These are phyloP conservation scores for Zaprionus lineosus DNA, from an alignment of 2,888 invertebrate species.

Conservation along the genomic window DNA sequence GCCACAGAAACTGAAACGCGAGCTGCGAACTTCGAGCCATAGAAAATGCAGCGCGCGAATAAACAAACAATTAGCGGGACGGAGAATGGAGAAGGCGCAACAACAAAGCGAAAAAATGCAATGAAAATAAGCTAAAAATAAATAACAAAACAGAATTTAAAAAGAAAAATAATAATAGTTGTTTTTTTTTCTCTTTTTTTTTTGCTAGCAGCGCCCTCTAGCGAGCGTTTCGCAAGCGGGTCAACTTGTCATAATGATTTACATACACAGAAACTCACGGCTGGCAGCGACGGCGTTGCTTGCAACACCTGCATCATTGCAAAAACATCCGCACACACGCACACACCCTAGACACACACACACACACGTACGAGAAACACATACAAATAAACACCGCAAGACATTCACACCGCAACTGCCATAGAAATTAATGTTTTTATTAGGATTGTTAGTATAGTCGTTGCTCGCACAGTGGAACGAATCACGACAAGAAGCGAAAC, in stretches of 20 bases:
- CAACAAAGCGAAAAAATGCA: constrained; percentile 2
- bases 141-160: not conserved
- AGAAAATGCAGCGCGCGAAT: constrained; percentile 57
- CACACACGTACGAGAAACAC: not conserved
- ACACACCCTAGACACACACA: constrained; percentile 8
- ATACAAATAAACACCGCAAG: constrained; percentile 14
- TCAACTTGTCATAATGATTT: constrained; percentile 75
- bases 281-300: constrained; percentile 27
- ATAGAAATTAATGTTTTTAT: constrained; percentile 65
- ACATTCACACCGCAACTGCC: constrained; percentile 8
- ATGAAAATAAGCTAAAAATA: not conserved
- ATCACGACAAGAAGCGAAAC: not conserved
- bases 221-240: constrained; percentile 58
- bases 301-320: constrained; percentile 54
- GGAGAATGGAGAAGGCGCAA: constrained; percentile 18
- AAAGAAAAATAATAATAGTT: constrained; percentile 3
- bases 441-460: constrained; percentile 54
- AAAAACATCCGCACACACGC: constrained; percentile 19
- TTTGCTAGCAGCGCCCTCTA: constrained; percentile 40
- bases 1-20: not conserved
- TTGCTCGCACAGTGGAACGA: constrained; percentile 37
- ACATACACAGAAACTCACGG: constrained; percentile 43
- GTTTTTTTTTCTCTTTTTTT: too few relatives aligned
- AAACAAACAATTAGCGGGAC: constrained; percentile 68
- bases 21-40: constrained; percentile 24